Evolutionary conservation across 2,888 invertebrate species (phyloP).

Genomic region (Erannis defoliaria): DNA sequence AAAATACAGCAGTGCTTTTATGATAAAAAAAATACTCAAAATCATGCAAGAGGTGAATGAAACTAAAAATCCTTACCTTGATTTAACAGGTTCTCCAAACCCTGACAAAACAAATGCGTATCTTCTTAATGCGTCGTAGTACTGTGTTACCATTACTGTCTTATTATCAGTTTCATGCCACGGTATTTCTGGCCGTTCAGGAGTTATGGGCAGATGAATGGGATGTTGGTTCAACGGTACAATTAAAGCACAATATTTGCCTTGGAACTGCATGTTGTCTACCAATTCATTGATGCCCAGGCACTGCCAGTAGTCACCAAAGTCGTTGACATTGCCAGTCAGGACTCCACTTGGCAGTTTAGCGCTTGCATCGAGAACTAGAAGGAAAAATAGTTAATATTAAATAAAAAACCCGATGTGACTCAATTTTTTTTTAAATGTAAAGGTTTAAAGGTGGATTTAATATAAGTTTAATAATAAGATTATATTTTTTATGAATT

Average conservation of each 20-base stretch:
- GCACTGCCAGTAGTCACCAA: constrained; percentile 73
- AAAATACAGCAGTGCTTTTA: no score
- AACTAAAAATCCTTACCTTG: constrained; percentile 45
- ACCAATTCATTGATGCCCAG: constrained; percentile 53
- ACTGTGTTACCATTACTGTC: constrained; percentile 16
- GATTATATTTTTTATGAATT: no score
- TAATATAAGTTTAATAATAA: no score
- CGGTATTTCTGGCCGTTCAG: constrained; percentile 39
- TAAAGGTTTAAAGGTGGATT: no score
- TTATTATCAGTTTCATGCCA: constrained; percentile 35
- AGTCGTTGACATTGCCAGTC: constrained; percentile 67
- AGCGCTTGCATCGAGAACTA: constrained; percentile 78
- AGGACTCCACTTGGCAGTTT: constrained; percentile 72
- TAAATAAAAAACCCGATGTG: no score
- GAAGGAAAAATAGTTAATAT: background rate
- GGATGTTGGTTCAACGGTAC: constrained; percentile 53
- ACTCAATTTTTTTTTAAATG: no score
- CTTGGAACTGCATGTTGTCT: constrained; percentile 61
- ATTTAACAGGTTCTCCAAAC: constrained; percentile 44
- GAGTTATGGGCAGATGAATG: constrained; percentile 41
- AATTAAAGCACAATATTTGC: constrained; percentile 74
- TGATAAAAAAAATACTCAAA: no score
- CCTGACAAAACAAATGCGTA: constrained; percentile 53
- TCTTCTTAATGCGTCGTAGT: constrained; percentile 40
- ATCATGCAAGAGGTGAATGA: no score